These are phyloP conservation scores for Coregonus ussuriensis DNA, from an alignment of 2,797 vertebrate genomes.

Conservation along the genomic window DNA sequence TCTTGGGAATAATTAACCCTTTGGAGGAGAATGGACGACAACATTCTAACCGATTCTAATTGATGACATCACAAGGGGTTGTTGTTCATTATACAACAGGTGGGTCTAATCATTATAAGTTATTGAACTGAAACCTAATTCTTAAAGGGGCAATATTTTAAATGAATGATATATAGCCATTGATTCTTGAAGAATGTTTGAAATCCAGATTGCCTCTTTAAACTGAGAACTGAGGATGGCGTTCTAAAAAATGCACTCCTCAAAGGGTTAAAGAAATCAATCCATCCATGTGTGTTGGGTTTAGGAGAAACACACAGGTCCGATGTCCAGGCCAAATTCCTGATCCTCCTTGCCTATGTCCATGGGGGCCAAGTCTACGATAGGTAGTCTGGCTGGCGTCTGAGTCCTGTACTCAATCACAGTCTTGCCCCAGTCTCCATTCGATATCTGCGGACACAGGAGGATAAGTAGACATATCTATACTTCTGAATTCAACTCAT, in stretches of 20 bases:
- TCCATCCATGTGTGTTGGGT: too few species aligned
- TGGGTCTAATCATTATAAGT: too few species aligned
- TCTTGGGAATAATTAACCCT: too few species aligned
- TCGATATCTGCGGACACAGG: constrained; percentile 77
- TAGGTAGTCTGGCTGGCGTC: constrained; percentile 84
- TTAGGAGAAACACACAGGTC: constrained; percentile 96
- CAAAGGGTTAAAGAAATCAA: too few species aligned
- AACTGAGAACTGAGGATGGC: neutral
- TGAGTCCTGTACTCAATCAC: constrained; percentile 92
- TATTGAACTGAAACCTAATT: too few species aligned
- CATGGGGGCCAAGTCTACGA: constrained; percentile 88
- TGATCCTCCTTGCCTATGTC: constrained; percentile 88
- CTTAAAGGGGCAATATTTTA: too few species aligned
- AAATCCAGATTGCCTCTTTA: neutral
- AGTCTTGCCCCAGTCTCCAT: constrained; percentile 84
- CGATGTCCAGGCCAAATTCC: constrained; percentile 93
- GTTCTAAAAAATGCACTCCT: neutral
- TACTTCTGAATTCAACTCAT: neutral
- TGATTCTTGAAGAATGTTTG: neutral
- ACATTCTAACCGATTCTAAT: too few species aligned
- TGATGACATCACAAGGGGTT: too few species aligned
- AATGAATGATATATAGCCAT: too few species aligned
- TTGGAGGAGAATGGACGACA: too few species aligned
- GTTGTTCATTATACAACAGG: too few species aligned
- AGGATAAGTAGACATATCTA: neutral